Evolutionary conservation across 2,888 invertebrate species (phyloP), one percentile per base, ranked within the genome.

Genomic region (Dermolepida albohirtum): DNA sequence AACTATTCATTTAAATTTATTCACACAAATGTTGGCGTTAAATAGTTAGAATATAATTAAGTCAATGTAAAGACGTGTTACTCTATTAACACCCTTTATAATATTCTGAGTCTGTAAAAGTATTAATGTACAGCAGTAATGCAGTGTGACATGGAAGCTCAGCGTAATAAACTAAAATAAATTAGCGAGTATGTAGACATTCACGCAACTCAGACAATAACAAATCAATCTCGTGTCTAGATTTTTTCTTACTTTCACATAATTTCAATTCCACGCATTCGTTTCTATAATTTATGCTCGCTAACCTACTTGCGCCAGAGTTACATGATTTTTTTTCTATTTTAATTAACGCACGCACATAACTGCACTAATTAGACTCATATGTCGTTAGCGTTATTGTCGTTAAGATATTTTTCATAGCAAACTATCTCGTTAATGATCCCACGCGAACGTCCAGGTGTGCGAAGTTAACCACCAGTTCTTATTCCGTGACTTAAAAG

Each of bases 271-370:
- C 12, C 14, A 29, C 14, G 16, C 34, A 44, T 59, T 44, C 59
- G 29, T 47, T 17, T 47, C 29, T 11, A 44, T 27, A 34, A 27
- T 44, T 44, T 44, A 44, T 44, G 14, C 12, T 14, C 8, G 44
- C 44, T 59, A 59, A 59, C 59, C 59, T 59, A 59, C 59, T 59
- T 59, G 29, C 10, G 14, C 27, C 14, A 1, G 17, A 44, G 17
- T 44, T 44, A 44, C 12, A n/a, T 43, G 51, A 5, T 40, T 11
- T 29, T 39, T 50, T 49, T 49, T 44, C 17, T 41, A 43, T 59
- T 16, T 52, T 64, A 50, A 64, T 64, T 64, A 64, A 52, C 64
- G 44, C 52, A 52, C 64, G 43, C 52, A 64, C 52, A 64, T 52
- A 63, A 34, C 34, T 52, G 41, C 11, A 41, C 52, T 64, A 50